These are phyloP conservation scores for Gorsachius goisagi DNA, from an alignment of 2,113 vertebrate genomes.

Conservation along the genomic window DNA sequence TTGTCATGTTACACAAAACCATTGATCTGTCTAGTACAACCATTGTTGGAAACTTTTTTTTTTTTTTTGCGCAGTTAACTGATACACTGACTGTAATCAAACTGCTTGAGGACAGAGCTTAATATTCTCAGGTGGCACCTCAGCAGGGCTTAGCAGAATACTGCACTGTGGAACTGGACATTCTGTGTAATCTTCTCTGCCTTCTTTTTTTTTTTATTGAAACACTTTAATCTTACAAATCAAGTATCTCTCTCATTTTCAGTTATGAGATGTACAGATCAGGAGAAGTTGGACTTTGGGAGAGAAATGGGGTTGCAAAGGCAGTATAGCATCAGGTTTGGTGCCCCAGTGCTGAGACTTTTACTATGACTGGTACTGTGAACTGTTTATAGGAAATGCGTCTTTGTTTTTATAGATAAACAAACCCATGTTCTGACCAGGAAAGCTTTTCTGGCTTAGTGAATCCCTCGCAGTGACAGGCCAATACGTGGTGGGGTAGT, in stretches of 20 bases:
- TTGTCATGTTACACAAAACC: not conserved
- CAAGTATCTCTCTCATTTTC: not conserved
- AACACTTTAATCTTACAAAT: not conserved
- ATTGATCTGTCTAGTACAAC: constrained; percentile 16
- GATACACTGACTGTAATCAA: not conserved
- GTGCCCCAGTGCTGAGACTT: not conserved
- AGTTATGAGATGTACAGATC: not conserved
- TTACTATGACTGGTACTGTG: not conserved
- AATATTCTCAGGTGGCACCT: not conserved
- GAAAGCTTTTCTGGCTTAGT: not conserved
- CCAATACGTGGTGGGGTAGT: not conserved
- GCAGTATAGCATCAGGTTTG: not conserved
- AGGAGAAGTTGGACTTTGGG: not conserved
- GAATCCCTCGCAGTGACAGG: not conserved
- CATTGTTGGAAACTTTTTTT: not conserved
- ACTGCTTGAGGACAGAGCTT: constrained; percentile 5
- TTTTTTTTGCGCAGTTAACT: not conserved
- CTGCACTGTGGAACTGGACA: not conserved
- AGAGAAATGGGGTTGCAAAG: not conserved
- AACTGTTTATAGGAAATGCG: not conserved
- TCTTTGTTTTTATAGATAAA: not conserved
- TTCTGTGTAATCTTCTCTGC: not conserved
- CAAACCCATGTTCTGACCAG: not conserved
- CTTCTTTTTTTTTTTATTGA: not conserved
- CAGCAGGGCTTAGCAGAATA: not conserved